phyloP scores from a whole-genome alignment of 2,888 invertebrate species.

The Volucella inflata region DNA sequence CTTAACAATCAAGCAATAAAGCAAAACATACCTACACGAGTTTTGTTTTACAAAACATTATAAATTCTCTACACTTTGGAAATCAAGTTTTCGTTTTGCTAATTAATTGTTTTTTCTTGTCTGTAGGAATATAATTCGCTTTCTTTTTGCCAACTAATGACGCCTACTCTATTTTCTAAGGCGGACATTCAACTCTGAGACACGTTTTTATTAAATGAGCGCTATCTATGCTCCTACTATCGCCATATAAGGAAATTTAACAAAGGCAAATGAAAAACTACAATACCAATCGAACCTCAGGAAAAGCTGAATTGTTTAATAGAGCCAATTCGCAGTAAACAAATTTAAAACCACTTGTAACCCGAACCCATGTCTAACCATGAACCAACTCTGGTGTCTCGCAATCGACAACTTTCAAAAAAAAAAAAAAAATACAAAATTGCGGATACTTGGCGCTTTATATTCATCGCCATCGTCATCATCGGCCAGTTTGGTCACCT shows the following conservation, averaged over 20 bases:
- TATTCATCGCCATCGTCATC: conserved; percentile 50
- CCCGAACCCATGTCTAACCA: conserved; percentile 58
- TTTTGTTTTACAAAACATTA: no score
- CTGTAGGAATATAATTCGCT: conserved; percentile 5
- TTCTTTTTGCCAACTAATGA: conserved; percentile 29
- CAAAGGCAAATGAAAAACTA: conserved; percentile 52
- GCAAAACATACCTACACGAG: no score
- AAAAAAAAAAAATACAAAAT: conserved; percentile 16
- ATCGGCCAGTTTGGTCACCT: conserved; percentile 51
- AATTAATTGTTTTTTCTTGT: background rate
- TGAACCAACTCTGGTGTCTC: conserved; percentile 10
- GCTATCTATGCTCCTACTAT: conserved; percentile 17
- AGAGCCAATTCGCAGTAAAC: conserved; percentile 40
- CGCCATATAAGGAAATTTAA: conserved; percentile 56
- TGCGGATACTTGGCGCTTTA: background rate
- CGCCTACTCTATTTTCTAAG: conserved; percentile 18
- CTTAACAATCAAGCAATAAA: no score
- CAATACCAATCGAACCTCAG: conserved; percentile 25
- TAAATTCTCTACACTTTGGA: no score
- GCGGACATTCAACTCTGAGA: conserved; percentile 63
- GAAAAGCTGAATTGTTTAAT: conserved; percentile 52
- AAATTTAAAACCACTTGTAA: conserved; percentile 41
- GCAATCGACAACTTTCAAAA: conserved; percentile 50
- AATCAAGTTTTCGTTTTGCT: no score
- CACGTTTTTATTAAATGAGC: conserved; percentile 46